Evolutionary conservation across 1,140 invertebrate genomes (phyloP).

Genomic region (Anastrepha obliqua): DNA sequence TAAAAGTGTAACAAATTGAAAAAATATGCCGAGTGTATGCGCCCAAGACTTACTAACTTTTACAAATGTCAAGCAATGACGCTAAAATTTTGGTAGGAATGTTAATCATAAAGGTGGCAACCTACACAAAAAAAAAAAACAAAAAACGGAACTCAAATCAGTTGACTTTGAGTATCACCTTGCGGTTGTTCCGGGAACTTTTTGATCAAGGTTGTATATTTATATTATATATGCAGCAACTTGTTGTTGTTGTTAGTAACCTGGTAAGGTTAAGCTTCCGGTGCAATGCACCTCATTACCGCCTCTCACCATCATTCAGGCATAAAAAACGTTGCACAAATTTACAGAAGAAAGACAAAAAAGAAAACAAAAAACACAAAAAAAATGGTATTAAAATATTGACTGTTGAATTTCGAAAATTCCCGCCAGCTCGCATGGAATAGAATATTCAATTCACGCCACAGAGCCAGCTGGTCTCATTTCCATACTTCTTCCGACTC

Average conservation of each 20-base stretch:
- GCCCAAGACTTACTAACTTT: too few species aligned
- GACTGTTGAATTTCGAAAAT: background rate
- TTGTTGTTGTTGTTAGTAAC: slow-evolving; percentile 1
- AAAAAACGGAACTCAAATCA: too few species aligned
- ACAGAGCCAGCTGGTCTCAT: background rate
- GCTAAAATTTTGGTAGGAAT: too few species aligned
- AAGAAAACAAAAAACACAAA: background rate
- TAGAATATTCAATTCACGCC: too few species aligned
- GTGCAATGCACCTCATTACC: background rate
- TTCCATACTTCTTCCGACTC: background rate
- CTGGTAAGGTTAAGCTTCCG: slow-evolving; percentile 15
- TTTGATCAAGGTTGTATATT: too few species aligned
- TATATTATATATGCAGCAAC: background rate
- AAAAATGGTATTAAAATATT: background rate
- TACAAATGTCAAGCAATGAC: too few species aligned
- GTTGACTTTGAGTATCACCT: too few species aligned
- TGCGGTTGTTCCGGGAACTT: too few species aligned
- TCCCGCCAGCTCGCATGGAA: background rate
- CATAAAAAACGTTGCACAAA: slow-evolving; percentile 8
- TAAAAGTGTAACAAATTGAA: too few species aligned
- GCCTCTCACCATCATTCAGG: background rate
- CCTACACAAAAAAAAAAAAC: too few species aligned
- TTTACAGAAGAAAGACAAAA: background rate
- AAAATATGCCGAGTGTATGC: too few species aligned
- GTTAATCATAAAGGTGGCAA: too few species aligned